Base-by-base conservation (phyloP, 2,888 invertebrate genomes). In the Chironomus riparius region DNA sequence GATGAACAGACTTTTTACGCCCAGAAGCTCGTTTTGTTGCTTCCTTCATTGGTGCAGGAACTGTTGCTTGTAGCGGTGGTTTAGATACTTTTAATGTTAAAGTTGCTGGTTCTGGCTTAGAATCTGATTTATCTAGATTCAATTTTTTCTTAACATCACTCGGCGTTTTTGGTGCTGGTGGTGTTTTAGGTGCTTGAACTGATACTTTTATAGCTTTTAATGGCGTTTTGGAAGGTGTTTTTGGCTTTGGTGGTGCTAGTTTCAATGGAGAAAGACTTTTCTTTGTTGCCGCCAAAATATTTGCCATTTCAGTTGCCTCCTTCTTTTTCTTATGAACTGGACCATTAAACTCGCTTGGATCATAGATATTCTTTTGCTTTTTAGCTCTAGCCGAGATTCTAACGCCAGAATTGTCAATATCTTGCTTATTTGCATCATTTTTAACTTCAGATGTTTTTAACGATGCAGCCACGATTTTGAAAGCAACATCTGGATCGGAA, bases 291-390 rank as follows among this genome's bases (percentile, higher is more conserved):
- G 65, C 65, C 22, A 56, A 56, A 21, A 13, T 24, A 10, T 13
- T 13, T 10, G 21, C 22, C 6, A 22, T 22, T 65, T 74, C 74
- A 4, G 68, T 1, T 22, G 74, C 74, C 6, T 74, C 74, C 24
- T 68, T 74, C 22, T 74, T 74, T 12, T 62, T 62, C 47, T 74
- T 74, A 48, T 74, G 74, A 10, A 74, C 87, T 10, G 93, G 92
- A 50, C 92, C 84, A 83, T 92, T 91, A 79, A 91, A 91, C 80
- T 93, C 93, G 0, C 93, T 93, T 2, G 94, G 94, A 83, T 94
- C 93, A 81, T 93, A 94, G 0, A 94, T 93, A 81, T 91, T 91
- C 81, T 92, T 93, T 0, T 92, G 93, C 86, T 92, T 89, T 89
- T 91, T 74, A 47, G 65, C 74, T 38, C 74, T 47, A 13, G 18